Evolutionary conservation across 2,888 invertebrate species (phyloP).

Genomic region (Arctia plantaginis): DNA sequence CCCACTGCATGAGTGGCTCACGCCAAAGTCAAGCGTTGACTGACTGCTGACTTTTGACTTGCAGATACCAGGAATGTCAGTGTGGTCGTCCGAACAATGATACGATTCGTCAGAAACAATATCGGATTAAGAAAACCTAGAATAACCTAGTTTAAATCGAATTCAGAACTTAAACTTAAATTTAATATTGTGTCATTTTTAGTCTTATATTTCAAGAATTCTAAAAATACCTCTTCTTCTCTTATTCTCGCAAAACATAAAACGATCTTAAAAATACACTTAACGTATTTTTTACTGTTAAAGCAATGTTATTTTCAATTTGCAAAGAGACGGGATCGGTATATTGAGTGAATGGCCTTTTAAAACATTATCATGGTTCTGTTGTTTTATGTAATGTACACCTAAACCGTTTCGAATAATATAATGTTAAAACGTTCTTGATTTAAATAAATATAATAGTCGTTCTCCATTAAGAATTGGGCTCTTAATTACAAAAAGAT

Average conservation of each 20-base stretch:
- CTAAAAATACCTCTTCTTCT: not conserved
- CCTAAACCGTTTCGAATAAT: not conserved
- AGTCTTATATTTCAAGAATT: not conserved
- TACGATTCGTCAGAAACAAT: no score
- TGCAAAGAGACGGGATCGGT: not conserved
- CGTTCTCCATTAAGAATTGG: not conserved
- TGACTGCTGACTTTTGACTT: no score
- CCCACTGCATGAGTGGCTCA: no score
- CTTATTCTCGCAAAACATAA: not conserved
- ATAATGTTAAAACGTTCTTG: not conserved
- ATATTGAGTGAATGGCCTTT: constrained; percentile 4
- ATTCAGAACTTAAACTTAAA: no score
- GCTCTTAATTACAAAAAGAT: not conserved
- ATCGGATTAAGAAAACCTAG: no score
- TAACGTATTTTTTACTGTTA: not conserved
- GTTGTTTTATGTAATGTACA: not conserved
- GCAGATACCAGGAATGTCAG: no score
- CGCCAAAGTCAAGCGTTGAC: no score
- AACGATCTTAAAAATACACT: not conserved
- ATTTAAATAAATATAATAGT: not conserved
- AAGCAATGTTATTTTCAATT: constrained; percentile 10
- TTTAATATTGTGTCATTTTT: not conserved
- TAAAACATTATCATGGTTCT: not conserved
- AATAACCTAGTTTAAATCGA: no score
- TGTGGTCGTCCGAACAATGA: no score